A percentile compares a stretch with the other conserved stretches of the same genome.
These are phyloP conservation scores for Belonocnema kinseyi DNA, from an alignment of 1,140 invertebrate genomes.

Conservation along the genomic window DNA sequence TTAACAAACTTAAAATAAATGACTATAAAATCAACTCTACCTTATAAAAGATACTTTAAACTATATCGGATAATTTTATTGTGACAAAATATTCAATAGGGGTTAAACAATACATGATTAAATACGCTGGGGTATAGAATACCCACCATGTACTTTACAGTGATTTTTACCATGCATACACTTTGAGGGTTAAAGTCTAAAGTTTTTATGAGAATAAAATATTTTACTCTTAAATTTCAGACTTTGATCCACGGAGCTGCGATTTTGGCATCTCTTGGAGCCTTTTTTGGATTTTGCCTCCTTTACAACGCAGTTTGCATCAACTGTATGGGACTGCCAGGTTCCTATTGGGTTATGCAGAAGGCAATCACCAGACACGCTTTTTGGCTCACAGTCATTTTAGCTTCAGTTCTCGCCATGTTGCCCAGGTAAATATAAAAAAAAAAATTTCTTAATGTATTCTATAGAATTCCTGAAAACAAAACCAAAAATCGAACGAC, in stretches of 20 bases:
- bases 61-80: too few species aligned
- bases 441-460: constrained; percentile 30
- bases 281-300: constrained; percentile 90
- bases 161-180: too few species aligned
- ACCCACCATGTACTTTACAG: too few species aligned
- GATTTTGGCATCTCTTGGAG: constrained; percentile 84
- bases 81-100: too few species aligned
- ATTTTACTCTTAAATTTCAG: constrained; percentile 76
- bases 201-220: neutral
- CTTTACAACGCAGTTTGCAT: constrained; percentile 89
- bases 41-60: too few species aligned
- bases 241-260: constrained; percentile 90
- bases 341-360: constrained; percentile 92
- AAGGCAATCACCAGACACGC: constrained; percentile 83
- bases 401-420: constrained; percentile 86
- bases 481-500: too few species aligned
- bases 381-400: constrained; percentile 88
- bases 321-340: constrained; percentile 86
- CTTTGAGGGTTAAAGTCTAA: neutral
- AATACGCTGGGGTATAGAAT: too few species aligned
- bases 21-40: too few species aligned
- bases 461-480: neutral
- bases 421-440: constrained; percentile 85
- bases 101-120: too few species aligned
- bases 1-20: too few species aligned